Base-by-base conservation (phyloP, 2,113 vertebrate genomes). In the Genyomyrus donnyi region DNA sequence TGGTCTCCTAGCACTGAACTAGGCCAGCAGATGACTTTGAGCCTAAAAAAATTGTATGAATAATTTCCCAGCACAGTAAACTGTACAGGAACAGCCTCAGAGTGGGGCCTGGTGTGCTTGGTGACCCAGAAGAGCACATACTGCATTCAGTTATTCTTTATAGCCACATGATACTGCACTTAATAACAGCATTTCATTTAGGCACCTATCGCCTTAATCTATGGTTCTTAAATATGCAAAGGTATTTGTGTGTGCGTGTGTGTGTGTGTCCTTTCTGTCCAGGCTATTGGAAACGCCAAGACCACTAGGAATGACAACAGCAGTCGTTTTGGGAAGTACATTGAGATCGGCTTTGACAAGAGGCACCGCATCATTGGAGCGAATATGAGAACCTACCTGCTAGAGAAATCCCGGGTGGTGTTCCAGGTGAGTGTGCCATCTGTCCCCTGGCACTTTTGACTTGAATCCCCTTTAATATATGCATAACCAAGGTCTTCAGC, bases 221-320 rank as follows among this genome's bases (percentile, higher is more conserved):
- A 5, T 87, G 48, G 24, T 48, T 53, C 49, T 19, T 80, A 31
- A 87, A 87, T 52, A 48, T 50, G 13, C 70, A 77, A 39, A 85
- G 21, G 46, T 49, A 13, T 48, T n/a, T 13, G 42, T 83, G 46
- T 74, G 88, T 56, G 53, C 42, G 24, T 50, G 39, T 42, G 21
- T 88, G 88, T 84, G 15, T 42, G 31, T 24, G 46, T 62, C 19
- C 88, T 90, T 90, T 91, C 31, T 86, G 39, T 88, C 53, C 90
- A 99, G 98, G 97, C 98, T 85, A 99, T 99, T 74, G 98, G 98
- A 91, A 99, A 99, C 90, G 98, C 98, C 89, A 99, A 99, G 94
- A 99, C 98, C 45, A 99, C 98, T 42, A 96, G 98, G 85, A 99
- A 99, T 87, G 98, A 99, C 96, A 99, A 99, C 94, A 99, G 98